Base-by-base conservation (phyloP, 2,797 vertebrate genomes). In the Hephaestus fuliginosus region DNA sequence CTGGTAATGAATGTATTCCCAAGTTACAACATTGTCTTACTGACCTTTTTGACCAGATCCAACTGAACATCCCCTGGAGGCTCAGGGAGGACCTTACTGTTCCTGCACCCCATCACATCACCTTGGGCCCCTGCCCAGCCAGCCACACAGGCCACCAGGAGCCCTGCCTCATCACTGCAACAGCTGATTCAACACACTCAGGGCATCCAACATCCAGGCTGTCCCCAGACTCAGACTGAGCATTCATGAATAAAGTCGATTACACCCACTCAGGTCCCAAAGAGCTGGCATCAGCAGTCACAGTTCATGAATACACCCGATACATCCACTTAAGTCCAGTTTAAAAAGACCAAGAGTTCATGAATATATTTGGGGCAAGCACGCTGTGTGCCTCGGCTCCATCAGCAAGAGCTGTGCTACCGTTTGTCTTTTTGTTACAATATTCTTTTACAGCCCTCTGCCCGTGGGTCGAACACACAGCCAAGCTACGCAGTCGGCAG, bases 21-120 rank as follows among this genome's bases (percentile, higher is more conserved):
- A 2, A 28, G 11, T 11, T 30, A 43, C 12, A 13, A 22, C 0
- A 46, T 41, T n/a, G 22, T 14, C 4, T 20, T 52, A 90, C 93
- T 90, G 1, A 98, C 97, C 91, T 98, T 99, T 94, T 99, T 99
- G 70, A 99, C 98, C 76, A 98, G 95, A 94, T 99, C 97, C 87
- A 98, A 92, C 81, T 97, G 97, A 84, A 98, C 96, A 74, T 99
- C 97, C 91, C 95, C 96, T 91, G 98, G 97, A 86, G 97, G 97
- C 96, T 99, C 98, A 17, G 98, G 98, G 95, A 99, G 97, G 91
- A 99, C 98, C 95, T 99, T 99, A 93, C 97, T 99, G 93, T 97
- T 99, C 96, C 97, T 96, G 95, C 98, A 99, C 96, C 98, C 98
- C 98, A 99, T 99, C 96, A 97, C 96, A 96, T 97, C 97, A 95